Evolutionary conservation across 2,113 vertebrate genomes (phyloP), one percentile per base, ranked within the genome.

Genomic region (Lagopus muta): DNA sequence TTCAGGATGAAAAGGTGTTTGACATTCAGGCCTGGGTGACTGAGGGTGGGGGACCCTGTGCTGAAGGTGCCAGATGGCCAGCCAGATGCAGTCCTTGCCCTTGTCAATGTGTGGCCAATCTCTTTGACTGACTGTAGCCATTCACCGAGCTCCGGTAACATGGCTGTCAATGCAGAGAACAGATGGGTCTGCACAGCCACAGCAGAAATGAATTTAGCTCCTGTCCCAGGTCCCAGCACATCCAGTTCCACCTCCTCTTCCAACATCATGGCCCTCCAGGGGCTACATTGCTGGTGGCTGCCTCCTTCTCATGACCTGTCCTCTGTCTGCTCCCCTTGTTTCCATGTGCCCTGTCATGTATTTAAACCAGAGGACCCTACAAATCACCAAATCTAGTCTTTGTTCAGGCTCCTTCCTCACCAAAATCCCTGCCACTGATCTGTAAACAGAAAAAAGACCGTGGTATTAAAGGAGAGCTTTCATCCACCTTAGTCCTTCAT

Each of bases 21-120:
- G 92, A 95, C 95, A 96, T 96, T 96, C 96, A 95, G 94, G 96
- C 94, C 94, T 96, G 90, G 94, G 94, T 94, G 94, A 92, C 93
- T 40, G 91, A 94, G 95, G 89, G 82, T 83, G 93, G 75, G 91
- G 43, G 87, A 95, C 92, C 91, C 81, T 73, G 79, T 77, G 93
- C 43, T 62, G 78, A 94, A 90, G 4, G 1, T 93, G 89, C 87
- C 95, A 93, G 94, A 95, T 95, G 94, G 95, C 61, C 60, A 86
- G 82, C 91, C 94, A 97, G 94, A 94, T 96, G 96, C 84, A 89
- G 64, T 78, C 91, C 76, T 83, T 94, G 94, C 89, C 95, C 95
- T 97, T 94, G 95, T 93, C 93, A 94, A 96, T 75, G 89, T 91
- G 93, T 94, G 94, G 94, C 91, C 85, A 91, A 96, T 95, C 94